Evolutionary conservation across 2,113 vertebrate genomes (phyloP), one percentile per base, ranked within the genome.

Genomic region (Lutjanus erythropterus): DNA sequence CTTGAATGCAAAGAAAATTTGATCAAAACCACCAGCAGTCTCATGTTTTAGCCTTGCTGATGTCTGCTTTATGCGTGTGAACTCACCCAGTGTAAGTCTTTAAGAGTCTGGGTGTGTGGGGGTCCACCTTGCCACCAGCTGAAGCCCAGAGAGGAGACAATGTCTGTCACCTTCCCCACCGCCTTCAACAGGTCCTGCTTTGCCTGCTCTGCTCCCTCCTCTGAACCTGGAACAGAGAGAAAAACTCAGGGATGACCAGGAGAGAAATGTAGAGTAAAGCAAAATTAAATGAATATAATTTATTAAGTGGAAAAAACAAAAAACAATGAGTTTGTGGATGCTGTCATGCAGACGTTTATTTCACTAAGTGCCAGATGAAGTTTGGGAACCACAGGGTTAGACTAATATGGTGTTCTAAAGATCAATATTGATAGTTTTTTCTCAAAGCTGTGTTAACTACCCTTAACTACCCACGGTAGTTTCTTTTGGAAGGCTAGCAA

Each of bases 91-190:
- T 94, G 88, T 3, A 97, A 91, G 59, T 97, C 96, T 79, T 95
- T 92, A 49, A 96, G 85, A 4, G 94, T 50, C 93, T 97, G 96
- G 3, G 93, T 96, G 82, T 96, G 96, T 0, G 96, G 96, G 0
- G 95, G 93, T 1, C 96, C 96, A 2, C 95, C 95, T 86, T 96
- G 96, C 96, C 96, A 96, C 96, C 96, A 97, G 86, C 96, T 97
- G 93, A 97, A 96, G 65, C 96, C 96, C 87, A 97, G 81, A 49
- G 95, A 95, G 8, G 96, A 96, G 25, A 96, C 92, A 3, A 96
- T 76, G 41, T 97, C 96, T 0, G 96, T 96, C 86, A 97, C 94
- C 84, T 94, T 94, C 7, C 95, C 95, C 39, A 94, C 93, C 2
- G 78, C 75, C 75, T 92, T 85, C 81, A 96, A 84, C 72, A 97